Conservation (phyloP, 2,113 vertebrate genomes). For the Galemys pyrenaicus region DNA sequence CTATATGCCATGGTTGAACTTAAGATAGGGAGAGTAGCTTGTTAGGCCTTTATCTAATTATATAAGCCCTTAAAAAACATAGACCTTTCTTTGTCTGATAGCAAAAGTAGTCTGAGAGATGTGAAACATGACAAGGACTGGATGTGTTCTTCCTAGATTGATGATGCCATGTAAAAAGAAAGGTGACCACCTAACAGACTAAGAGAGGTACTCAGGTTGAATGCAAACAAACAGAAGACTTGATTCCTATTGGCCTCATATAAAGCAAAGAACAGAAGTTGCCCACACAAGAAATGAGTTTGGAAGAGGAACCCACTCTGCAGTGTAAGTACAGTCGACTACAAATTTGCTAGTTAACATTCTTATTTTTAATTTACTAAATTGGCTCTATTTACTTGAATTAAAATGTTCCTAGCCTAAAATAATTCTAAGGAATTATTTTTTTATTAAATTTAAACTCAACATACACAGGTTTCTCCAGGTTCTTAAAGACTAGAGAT, state of each 20-base stretch:
- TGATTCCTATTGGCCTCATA: rapidly evolving
- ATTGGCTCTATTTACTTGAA: too few relatives aligned
- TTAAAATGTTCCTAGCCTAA: neutral
- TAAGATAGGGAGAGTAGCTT: neutral
- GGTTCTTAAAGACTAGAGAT: neutral
- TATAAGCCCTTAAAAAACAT: neutral
- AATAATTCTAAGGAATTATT: neutral
- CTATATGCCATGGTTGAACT: neutral
- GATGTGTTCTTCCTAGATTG: rapidly evolving
- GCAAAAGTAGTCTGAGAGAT: neutral
- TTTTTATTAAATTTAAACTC: neutral
- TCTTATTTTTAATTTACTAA: too few relatives aligned
- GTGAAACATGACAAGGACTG: neutral
- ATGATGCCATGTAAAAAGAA: neutral
- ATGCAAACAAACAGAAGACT: neutral
- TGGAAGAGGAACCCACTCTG: neutral
- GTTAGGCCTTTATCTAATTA: neutral
- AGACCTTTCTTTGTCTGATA: neutral
- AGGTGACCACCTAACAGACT: neutral
- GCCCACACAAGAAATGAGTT: neutral
- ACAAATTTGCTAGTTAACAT: too few relatives aligned
- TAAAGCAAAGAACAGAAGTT: neutral
- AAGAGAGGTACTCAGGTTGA: neutral
- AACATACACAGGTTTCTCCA: neutral
- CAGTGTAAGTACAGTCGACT: neutral